These are phyloP conservation scores for Troides oblongomaculatus DNA, from an alignment of 2,888 invertebrate genomes.

Conservation along the genomic window DNA sequence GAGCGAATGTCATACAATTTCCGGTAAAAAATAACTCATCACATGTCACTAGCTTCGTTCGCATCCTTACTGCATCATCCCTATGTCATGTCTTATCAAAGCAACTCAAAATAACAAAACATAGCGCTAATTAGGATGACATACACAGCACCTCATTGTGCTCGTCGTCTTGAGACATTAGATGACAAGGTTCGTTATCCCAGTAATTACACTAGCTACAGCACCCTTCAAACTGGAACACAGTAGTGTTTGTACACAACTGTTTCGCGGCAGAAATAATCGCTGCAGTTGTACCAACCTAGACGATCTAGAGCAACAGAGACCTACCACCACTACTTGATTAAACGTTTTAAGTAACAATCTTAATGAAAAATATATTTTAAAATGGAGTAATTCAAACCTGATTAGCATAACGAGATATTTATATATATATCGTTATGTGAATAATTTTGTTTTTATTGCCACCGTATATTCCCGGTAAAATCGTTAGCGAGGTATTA, in stretches of 20 bases:
- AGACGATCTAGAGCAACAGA: too few species aligned
- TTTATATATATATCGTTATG: background rate
- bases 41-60: background rate
- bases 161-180: too few species aligned
- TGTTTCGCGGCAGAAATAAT: too few species aligned
- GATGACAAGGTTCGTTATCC: too few species aligned
- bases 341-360: background rate
- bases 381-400: background rate
- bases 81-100: background rate
- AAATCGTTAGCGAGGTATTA: conserved; percentile 21
- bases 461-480: conserved; percentile 19
- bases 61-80: background rate
- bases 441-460: conserved; percentile 21
- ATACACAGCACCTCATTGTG: too few species aligned
- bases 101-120: too few species aligned
- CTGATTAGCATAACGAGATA: background rate
- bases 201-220: too few species aligned
- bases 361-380: background rate
- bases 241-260: too few species aligned
- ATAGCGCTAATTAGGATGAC: too few species aligned
- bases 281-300: too few species aligned
- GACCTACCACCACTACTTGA: too few species aligned
- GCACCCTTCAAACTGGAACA: too few species aligned
- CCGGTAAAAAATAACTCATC: conserved; percentile 38
- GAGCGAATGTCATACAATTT: conserved; percentile 52